Conservation (phyloP, 1,140 invertebrate genomes). For the Varroa destructor region DNA sequence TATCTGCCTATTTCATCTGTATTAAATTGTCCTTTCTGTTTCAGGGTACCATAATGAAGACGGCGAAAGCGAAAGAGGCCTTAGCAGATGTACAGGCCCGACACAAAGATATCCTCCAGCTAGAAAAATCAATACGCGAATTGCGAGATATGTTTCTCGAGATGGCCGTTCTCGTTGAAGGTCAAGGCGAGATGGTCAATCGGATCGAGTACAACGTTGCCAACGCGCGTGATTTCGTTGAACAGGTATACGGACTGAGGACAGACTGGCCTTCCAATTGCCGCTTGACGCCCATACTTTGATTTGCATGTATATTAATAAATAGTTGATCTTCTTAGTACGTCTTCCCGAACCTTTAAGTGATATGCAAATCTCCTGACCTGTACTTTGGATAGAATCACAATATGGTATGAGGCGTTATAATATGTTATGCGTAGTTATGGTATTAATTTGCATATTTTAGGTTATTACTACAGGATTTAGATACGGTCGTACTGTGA, state of each 20-base stretch:
- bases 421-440: background rate
- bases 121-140: constrained; percentile 94
- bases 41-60: constrained; percentile 92
- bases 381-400: background rate
- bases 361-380: background rate
- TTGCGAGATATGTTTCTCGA: constrained; percentile 98
- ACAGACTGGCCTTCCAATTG: background rate
- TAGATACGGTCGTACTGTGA: no score
- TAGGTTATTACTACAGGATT: no score
- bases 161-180: constrained; percentile 92
- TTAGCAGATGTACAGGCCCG: constrained; percentile 93
- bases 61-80: constrained; percentile 93
- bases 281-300: background rate
- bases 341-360: background rate
- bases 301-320: background rate
- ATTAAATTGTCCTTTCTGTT: background rate
- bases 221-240: constrained; percentile 51
- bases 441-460: no score
- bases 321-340: background rate
- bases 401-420: background rate
- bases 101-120: constrained; percentile 93
- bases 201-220: constrained; percentile 57
- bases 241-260: constrained; percentile 37
- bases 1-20: no score
- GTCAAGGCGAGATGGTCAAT: constrained; percentile 65